Evolutionary conservation across 2,888 invertebrate genomes (phyloP).

Genomic region (Stenichneumon culpator): DNA sequence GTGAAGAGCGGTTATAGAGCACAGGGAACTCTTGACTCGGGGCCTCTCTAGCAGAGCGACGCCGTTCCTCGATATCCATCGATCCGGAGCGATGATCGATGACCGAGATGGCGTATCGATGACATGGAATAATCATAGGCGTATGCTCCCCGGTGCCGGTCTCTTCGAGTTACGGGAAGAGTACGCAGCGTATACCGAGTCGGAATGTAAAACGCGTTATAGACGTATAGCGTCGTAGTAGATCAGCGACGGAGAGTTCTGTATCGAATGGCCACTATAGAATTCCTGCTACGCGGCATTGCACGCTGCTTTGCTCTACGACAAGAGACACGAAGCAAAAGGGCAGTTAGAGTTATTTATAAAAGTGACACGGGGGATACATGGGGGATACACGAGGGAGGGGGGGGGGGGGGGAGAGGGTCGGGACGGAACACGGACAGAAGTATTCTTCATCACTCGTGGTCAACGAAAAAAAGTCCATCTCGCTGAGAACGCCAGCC

Average conservation of each 20-base stretch:
- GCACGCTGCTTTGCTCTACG: neutral
- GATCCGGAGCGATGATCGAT: conserved; percentile 78
- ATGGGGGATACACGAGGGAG: too few species aligned
- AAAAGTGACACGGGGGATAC: neutral
- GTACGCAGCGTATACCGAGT: neutral
- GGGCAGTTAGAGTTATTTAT: neutral
- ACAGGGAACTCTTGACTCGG: conserved; percentile 6
- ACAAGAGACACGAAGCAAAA: neutral
- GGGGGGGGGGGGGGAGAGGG: too few species aligned
- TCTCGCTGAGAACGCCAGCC: neutral
- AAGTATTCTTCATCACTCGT: neutral
- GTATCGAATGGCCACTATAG: conserved; percentile 8
- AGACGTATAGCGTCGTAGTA: neutral
- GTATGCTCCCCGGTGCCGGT: conserved; percentile 14
- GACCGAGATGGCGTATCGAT: conserved; percentile 73
- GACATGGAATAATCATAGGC: conserved; percentile 77
- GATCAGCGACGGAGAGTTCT: neutral
- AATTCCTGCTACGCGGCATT: conserved; percentile 13
- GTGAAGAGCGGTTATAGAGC: conserved; percentile 7
- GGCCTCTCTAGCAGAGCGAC: conserved; percentile 27
- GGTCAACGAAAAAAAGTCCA: neutral
- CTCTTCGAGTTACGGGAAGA: neutral
- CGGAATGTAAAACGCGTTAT: conserved; percentile 36
- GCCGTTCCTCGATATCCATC: conserved; percentile 59
- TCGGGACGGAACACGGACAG: neutral